Base-by-base conservation (phyloP, 2,113 vertebrate genomes). In the Engystomops pustulosus region DNA sequence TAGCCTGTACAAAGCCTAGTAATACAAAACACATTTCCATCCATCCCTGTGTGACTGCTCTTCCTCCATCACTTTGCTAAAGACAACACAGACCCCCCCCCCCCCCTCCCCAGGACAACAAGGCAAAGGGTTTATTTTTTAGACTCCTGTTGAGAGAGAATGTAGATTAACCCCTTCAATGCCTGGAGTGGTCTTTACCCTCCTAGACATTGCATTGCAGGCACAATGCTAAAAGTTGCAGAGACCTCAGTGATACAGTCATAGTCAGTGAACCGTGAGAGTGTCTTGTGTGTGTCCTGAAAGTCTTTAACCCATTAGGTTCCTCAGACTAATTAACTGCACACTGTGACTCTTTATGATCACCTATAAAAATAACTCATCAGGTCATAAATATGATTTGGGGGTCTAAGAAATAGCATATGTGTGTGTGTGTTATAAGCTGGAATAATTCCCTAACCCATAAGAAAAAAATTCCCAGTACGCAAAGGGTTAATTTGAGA, bases 11-110 rank as follows among this genome's bases (percentile, higher is more conserved):
- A 89, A 87, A 91, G 91, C 90, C 76, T 85, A 90, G 86, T 91
- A 90, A 91, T 90, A 80, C 87, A 87, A 90, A 91, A 89, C 86
- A 93, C 90, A 89, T 91, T 41, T 41, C n/a, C 23, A 27, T 60
- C 67, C 83, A 51, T 88, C 87, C 86, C 87, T 82, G 86, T 85
- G 53, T 82, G 86, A 55, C 53, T 83, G 27, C 65, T 81, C 80
- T 81, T 27, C 80, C 51, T 44, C 30, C 36, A 81, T 51, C 68
- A 55, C 15, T 70, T 11, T 27, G 30, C 45, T 38, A n/a, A 18
- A 45, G 44, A 65, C 34, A 58, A 30, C 23, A 47, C 3, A 17
- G 10, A 72, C 58, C 45, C 58, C n/a, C n/a, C n/a, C n/a, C n/a
- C n/a, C n/a, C n/a, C n/a, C n/a, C n/a, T n/a, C n/a, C 78, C 58